These are phyloP conservation scores for Neria commutata DNA, from an alignment of 2,888 invertebrate genomes.

Conservation along the genomic window DNA sequence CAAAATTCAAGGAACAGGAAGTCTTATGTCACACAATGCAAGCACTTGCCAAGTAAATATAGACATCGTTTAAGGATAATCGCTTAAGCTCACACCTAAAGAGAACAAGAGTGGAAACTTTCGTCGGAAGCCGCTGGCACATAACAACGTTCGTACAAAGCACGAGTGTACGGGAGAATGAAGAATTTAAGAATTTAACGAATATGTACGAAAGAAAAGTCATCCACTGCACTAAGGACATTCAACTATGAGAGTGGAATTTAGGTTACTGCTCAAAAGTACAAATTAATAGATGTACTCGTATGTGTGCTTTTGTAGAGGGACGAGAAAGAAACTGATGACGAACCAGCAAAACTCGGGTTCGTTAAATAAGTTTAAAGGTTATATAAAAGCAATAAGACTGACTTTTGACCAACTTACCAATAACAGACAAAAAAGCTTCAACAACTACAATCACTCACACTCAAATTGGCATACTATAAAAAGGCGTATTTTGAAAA, in stretches of 20 bases:
- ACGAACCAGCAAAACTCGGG: neutral
- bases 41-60: constrained; percentile 21
- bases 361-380: no score
- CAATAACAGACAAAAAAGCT: no score
- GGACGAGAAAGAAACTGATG: neutral
- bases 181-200: neutral
- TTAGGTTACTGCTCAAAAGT: constrained; percentile 13
- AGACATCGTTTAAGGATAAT: constrained; percentile 4
- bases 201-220: neutral
- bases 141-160: neutral
- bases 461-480: no score
- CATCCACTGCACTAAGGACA: constrained; percentile 4
- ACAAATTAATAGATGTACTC: neutral
- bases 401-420: no score
- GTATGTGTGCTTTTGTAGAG: neutral
- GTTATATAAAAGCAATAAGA: no score
- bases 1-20: constrained; percentile 22
- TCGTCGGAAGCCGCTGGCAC: no score
- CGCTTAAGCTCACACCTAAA: no score
- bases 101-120: no score
- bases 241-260: constrained; percentile 22
- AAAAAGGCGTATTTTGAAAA: no score
- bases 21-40: constrained; percentile 22
- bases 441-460: no score
- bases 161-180: neutral